Evolutionary conservation across 1,140 invertebrate species (phyloP).

Genomic region (Pseudomyrmex gracilis): DNA sequence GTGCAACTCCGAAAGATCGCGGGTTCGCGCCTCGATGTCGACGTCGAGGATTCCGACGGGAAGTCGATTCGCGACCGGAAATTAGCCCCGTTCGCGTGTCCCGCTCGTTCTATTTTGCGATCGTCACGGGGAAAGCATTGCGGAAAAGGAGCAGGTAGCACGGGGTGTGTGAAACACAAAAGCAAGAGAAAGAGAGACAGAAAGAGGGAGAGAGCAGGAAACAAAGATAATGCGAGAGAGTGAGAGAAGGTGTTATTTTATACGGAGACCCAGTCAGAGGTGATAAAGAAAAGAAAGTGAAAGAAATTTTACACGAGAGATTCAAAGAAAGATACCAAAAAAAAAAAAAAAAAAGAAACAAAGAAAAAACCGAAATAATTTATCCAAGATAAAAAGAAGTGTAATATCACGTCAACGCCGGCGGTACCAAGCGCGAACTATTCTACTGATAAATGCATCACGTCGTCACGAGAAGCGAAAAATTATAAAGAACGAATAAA

Average conservation of each 20-base stretch:
- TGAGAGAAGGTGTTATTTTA: background rate
- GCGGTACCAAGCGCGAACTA: background rate
- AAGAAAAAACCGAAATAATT: too few relatives aligned
- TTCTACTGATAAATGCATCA: background rate
- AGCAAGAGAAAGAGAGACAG: background rate
- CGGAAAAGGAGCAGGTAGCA: conserved; percentile 23
- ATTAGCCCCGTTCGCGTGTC: conserved; percentile 64
- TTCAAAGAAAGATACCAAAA: too few relatives aligned
- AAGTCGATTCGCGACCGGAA: conserved; percentile 71
- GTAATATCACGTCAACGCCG: background rate
- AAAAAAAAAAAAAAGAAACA: too few relatives aligned
- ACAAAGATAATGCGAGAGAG: background rate
- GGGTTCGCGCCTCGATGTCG: conserved; percentile 47
- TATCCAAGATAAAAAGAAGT: too few relatives aligned
- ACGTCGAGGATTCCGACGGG: conserved; percentile 54
- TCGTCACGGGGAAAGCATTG: conserved; percentile 33
- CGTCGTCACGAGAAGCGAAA: background rate
- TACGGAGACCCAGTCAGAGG: background rate
- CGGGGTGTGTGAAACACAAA: conserved; percentile 7
- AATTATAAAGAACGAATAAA: background rate
- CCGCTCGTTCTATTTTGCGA: conserved; percentile 52
- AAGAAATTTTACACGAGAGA: background rate
- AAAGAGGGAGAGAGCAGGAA: background rate
- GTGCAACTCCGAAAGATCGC: conserved; percentile 2
- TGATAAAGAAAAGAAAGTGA: conserved; percentile 54